Evolutionary conservation across 2,797 vertebrate species (phyloP).

Genomic region (Sciurus vulgaris): DNA sequence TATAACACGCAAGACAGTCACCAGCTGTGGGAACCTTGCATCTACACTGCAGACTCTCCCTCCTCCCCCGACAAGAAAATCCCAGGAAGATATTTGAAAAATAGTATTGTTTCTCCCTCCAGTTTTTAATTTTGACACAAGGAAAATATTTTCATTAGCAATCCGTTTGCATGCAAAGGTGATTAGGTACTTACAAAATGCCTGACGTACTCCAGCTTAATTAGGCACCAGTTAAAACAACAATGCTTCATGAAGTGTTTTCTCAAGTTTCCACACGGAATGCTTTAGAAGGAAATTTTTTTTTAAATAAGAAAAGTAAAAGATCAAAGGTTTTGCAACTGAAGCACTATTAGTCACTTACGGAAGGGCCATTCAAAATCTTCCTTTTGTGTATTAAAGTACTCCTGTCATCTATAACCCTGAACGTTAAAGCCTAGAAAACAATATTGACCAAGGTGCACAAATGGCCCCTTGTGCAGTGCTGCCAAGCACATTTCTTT

Average conservation of each 20-base stretch:
- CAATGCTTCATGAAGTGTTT: background rate
- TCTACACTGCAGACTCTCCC: slow-evolving; percentile 14
- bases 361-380: background rate
- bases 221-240: background rate
- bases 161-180: background rate
- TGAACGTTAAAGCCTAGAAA: slow-evolving; percentile 40
- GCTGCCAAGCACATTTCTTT: slow-evolving; percentile 67
- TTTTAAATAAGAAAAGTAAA: background rate
- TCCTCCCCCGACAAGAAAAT: background rate
- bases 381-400: slow-evolving; percentile 35
- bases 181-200: background rate
- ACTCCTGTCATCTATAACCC: slow-evolving; percentile 33
- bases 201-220: background rate
- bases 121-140: background rate
- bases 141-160: background rate
- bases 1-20: background rate
- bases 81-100: background rate
- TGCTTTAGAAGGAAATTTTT: background rate
- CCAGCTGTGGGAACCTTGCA: background rate
- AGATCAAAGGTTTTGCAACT: background rate
- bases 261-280: background rate
- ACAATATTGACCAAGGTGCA: background rate
- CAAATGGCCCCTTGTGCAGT: background rate
- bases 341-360: accelerated
- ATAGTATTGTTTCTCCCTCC: background rate